Conservation (phyloP, 2,797 vertebrate species). For the Pipistrellus pipistrellus region DNA sequence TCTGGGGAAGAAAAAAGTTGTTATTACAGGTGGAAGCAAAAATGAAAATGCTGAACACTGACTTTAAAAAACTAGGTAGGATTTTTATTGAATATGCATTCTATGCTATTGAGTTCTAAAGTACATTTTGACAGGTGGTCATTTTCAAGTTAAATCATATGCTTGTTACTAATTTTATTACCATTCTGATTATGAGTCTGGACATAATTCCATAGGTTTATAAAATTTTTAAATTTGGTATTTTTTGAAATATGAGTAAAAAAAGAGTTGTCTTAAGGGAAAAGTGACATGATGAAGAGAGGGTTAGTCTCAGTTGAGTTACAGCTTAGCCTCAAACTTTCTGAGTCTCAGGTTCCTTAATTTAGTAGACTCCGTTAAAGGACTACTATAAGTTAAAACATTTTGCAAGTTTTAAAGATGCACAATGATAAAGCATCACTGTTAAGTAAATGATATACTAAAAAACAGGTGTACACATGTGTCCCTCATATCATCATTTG, state of each 20-base stretch:
- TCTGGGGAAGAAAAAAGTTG: background rate
- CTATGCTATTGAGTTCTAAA: background rate
- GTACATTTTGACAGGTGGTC: constrained; percentile 42
- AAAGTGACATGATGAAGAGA: background rate
- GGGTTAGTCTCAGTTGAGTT: background rate
- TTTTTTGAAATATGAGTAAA: background rate
- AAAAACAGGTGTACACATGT: background rate
- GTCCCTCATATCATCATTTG: background rate
- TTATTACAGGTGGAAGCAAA: constrained; percentile 65
- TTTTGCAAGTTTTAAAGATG: background rate
- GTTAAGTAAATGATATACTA: background rate
- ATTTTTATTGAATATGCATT: background rate
- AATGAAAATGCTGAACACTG: constrained; percentile 16
- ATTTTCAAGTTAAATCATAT: constrained; percentile 41
- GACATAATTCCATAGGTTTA: background rate
- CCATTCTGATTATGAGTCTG: background rate
- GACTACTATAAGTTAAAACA: background rate
- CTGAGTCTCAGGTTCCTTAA: background rate
- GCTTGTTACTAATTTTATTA: background rate
- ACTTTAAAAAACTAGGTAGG: constrained; percentile 8
- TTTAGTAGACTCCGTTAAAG: background rate
- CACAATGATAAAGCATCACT: background rate
- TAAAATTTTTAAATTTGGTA: background rate
- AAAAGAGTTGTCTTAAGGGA: background rate
- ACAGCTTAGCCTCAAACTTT: background rate